Percentiles rank a stretch among this genome's conserved stretches.
These are phyloP conservation scores for Drosophila jambulina DNA, from an alignment of 1,140 invertebrate genomes.

Conservation along the genomic window DNA sequence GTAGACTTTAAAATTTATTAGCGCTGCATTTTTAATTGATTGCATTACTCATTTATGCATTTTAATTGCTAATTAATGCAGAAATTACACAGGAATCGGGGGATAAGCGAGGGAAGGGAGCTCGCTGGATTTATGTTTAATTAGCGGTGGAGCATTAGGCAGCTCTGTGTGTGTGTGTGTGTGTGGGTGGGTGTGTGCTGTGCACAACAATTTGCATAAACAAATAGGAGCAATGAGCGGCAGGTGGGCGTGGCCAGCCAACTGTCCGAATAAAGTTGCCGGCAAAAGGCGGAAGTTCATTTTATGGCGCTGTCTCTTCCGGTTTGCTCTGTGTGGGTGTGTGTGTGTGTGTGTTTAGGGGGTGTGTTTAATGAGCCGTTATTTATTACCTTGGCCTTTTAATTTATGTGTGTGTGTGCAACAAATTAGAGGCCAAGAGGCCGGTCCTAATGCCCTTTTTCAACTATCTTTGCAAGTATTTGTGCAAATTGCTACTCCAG, in stretches of 20 bases:
- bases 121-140: slow-evolving; percentile 58
- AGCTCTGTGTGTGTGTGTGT: slow-evolving; percentile 9
- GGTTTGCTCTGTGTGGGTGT: slow-evolving; percentile 10
- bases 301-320: slow-evolving; percentile 48
- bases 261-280: slow-evolving; percentile 11
- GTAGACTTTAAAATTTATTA: slow-evolving; percentile 58
- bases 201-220: slow-evolving; percentile 75
- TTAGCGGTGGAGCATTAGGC: slow-evolving; percentile 52
- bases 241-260: slow-evolving; percentile 7
- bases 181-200: slow-evolving; percentile 48
- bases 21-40: slow-evolving; percentile 68
- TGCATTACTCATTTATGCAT: slow-evolving; percentile 70
- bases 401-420: slow-evolving; percentile 70
- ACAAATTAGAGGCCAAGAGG: slow-evolving; percentile 69
- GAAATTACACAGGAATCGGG: slow-evolving; percentile 44
- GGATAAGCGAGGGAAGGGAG: slow-evolving; percentile 12
- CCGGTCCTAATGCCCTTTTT: slow-evolving; percentile 44
- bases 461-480: slow-evolving; percentile 63
- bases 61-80: slow-evolving; percentile 80
- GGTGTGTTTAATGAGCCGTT: slow-evolving; percentile 74
- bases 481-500: slow-evolving; percentile 19
- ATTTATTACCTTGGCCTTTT: slow-evolving; percentile 76
- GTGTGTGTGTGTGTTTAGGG: slow-evolving; percentile 16
- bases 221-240: slow-evolving; percentile 49
- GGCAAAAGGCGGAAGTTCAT: slow-evolving; percentile 57